Conservation (phyloP, 2,797 vertebrate genomes). For the Melanotaenia boesemani region DNA sequence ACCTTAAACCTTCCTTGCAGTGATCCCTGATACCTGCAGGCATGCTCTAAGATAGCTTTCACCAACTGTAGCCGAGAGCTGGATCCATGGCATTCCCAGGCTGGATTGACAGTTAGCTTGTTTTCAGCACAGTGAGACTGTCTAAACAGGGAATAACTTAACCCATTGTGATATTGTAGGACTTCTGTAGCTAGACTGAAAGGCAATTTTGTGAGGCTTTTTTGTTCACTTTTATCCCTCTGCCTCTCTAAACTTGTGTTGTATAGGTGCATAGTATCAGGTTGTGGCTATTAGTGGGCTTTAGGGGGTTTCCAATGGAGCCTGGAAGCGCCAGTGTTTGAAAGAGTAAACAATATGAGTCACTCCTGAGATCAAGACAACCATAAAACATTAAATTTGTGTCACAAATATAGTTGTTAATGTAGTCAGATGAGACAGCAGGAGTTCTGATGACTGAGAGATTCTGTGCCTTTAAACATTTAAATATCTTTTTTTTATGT, state of each 20-base stretch:
- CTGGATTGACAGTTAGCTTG: conserved; percentile 40
- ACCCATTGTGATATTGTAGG: conserved; percentile 9
- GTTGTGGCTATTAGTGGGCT: conserved; percentile 18
- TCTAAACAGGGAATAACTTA: conserved; percentile 10
- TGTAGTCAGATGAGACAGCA: not conserved
- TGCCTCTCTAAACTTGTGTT: not conserved
- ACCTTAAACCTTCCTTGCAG: conserved; percentile 19
- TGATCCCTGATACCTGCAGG: conserved; percentile 67
- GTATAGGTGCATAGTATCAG: not conserved
- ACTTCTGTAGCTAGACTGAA: conserved; percentile 9
- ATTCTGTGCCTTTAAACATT: not conserved
- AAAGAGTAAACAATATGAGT: conserved; percentile 41
- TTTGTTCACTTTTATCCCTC: not conserved
- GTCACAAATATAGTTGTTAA: conserved; percentile 20
- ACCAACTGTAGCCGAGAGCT: conserved; percentile 42
- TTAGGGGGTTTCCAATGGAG: conserved; percentile 32
- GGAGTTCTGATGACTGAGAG: not conserved
- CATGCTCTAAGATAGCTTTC: conserved; percentile 61
- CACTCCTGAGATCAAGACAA: conserved; percentile 12
- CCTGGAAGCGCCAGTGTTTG: conserved; percentile 19
- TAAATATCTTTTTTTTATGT: not conserved
- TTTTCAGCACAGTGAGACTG: conserved; percentile 35
- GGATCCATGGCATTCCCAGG: conserved; percentile 14
- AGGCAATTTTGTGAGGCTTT: not conserved
- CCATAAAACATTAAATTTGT: conserved; percentile 29